phyloP scores from a whole-genome alignment of 2,888 invertebrate species.

The Mylabris sibirica region DNA sequence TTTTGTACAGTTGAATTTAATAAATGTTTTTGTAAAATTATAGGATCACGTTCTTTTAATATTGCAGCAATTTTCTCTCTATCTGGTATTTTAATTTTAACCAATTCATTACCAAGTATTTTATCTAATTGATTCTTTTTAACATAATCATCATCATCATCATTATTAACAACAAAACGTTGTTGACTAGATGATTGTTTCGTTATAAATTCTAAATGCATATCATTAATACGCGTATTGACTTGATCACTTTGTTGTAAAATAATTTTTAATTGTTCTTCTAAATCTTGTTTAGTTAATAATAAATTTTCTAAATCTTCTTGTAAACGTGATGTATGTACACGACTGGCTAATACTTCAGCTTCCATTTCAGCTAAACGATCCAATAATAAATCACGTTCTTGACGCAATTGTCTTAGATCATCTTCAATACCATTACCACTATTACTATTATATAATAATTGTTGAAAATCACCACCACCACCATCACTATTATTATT shows the following conservation, averaged over 20 bases:
- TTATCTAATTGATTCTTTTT: slow-evolving; percentile 70
- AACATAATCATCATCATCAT: slow-evolving; percentile 52
- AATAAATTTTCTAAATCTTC: slow-evolving; percentile 69
- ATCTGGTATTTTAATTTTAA: slow-evolving; percentile 73
- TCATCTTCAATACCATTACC: slow-evolving; percentile 58
- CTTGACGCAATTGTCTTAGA: slow-evolving; percentile 70
- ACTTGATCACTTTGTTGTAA: slow-evolving; percentile 67
- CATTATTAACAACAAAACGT: slow-evolving; percentile 37
- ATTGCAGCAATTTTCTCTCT: slow-evolving; percentile 83
- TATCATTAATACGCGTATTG: slow-evolving; percentile 66
- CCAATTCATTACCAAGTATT: slow-evolving; percentile 70
- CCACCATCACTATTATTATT: slow-evolving; percentile 38
- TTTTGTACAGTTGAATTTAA: slow-evolving; percentile 83
- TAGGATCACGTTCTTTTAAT: slow-evolving; percentile 80
- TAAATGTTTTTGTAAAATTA: slow-evolving; percentile 84
- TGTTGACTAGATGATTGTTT: slow-evolving; percentile 50
- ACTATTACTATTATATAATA: slow-evolving; percentile 19
- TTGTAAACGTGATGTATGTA: slow-evolving; percentile 71
- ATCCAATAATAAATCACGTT: slow-evolving; percentile 78
- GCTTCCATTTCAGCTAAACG: slow-evolving; percentile 81
- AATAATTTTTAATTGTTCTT: slow-evolving; percentile 67
- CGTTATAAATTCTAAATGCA: slow-evolving; percentile 61
- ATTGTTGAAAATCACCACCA: slow-evolving; percentile 55
- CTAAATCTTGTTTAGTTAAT: slow-evolving; percentile 67
- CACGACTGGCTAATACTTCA: slow-evolving; percentile 71